Base-by-base conservation (phyloP, 2,888 invertebrate species). In the Hedychridium roseum region DNA sequence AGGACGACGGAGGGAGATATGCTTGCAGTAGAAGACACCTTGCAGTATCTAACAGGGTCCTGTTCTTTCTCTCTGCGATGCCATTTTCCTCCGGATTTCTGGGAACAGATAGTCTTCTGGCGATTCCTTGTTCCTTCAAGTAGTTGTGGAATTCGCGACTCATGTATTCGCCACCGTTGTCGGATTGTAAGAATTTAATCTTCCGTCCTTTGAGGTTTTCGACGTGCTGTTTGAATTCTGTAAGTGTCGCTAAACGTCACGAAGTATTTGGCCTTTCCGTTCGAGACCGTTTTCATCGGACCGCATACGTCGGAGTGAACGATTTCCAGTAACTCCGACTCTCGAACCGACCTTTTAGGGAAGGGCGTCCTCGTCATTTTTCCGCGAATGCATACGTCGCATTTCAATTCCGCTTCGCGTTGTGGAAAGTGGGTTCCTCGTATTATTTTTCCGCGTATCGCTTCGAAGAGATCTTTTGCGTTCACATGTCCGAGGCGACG, bases 241-340 rank as follows among this genome's bases (percentile, higher is more conserved):
- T 31, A 16, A 14, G 31, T 32, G 16, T 41, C 32, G 6, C 21
- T 23, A 11, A 41, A 41, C 5, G 41, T 41, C n/a, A 41, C 15
- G 2, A 32, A 20, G 12, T 41, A 41, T 23, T 14, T 41, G 3
- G 32, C 41, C 4, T 17, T 15, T 11, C 16, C 32, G 2, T 41
- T 30, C n/a, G n/a, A n/a, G n/a, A n/a, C n/a, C n/a, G n/a, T n/a
- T n/a, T n/a, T n/a, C n/a, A n/a, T n/a, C n/a, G 9, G 32, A 16
- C 23, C 20, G 7, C 7, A 23, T 15, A 12, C 32, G 21, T 16
- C n/a, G 2, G 32, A 14, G 23, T 41, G 31, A 2, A 41, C 21
- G 7, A 32, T 2, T 5, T 20, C n/a, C 6, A 21, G 23, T 3
- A 32, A n/a, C 12, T 37, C 16, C n/a, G n/a, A n/a, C n/a, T n/a